Evolutionary conservation across 2,888 invertebrate genomes (phyloP), one percentile per base, ranked within the genome.

Genomic region (Cheilosia pagana): DNA sequence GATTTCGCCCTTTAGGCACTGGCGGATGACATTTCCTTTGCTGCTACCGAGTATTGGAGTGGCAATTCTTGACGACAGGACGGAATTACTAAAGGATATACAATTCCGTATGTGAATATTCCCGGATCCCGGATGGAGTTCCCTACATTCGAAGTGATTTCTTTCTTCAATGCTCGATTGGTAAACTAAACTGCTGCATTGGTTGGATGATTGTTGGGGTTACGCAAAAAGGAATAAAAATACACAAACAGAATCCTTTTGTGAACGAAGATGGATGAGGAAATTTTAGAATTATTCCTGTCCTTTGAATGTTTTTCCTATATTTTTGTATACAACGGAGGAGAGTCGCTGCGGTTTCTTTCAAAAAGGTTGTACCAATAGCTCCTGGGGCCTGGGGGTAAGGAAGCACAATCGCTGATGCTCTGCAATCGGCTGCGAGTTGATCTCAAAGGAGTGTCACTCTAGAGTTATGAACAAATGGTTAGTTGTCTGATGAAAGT

Each of bases 1-100:
- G 78, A 83, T 78, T 57, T 78, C 78, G 55, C 63, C 83, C 83
- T 74, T 68, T 74, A 70, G 78, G 83, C 78, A 78, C 52, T 68
- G 63, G 63, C 52, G 68, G 63, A 63, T 83, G 82, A 53, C 68
- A 63, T 74, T 62, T 41, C 72, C 50, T 83, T 83, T 77, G 60
- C 59, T 70, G 60, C 19, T 48, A 75, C 28, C 6, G 25, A 3
- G 16, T 19, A 7, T 28, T 53, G n/a, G 39, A 50, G 39, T 19
- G 19, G 62, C 53, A 72, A 28, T 31, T 25, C 53, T 62, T 53
- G 53, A 53, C 62, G 45, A 72, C 72, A 53, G 72, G 31, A 62
- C 43, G 31, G 43, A 63, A 62, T 63, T 72, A 62, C 72, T 21
- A 62, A 21, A n/a, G 41, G 43, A 72, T 53, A 62, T 52, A 72